Evolutionary conservation across 1,140 invertebrate genomes (phyloP), one percentile per base, ranked within the genome.

Genomic region (Saccostrea echinata): DNA sequence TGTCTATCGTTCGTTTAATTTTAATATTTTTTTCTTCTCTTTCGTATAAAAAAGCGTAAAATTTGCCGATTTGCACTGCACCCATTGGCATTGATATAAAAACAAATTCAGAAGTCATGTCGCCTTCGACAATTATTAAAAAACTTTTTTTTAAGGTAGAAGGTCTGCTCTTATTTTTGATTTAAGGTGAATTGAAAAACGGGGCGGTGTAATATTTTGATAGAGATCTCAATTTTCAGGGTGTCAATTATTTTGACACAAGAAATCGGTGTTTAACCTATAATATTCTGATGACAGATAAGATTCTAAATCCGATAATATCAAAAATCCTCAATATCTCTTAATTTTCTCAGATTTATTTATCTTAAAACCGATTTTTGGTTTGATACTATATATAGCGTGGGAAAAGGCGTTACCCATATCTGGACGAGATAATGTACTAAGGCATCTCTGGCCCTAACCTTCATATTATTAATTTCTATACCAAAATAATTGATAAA

Each of bases 171-270:
- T 76, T 1, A 33, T 30, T 76, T n/a, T 30, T 30, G 68, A 76
- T 16, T 33, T 33, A 24, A 64, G 57, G 43, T 16, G 68, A 27
- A 76, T 76, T 76, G 68, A 76, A 76, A 30, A 76, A 16, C 18
- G 27, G 68, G 68, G 68, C 27, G 68, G 68, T 76, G 68, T 76
- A 30, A 33, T 33, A 27, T 30, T 18, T 27, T 76, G 68, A 76
- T 76, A 76, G 27, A 30, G 68, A 76, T 76, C 68, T 76, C 24
- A 76, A 30, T 76, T 76, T 76, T 33, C 24, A 0, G 1, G 27
- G 68, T 76, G 68, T 76, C 68, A 76, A 76, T 76, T 33, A 76
- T 76, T 76, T 76, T 76, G 68, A 76, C 68, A 76, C 68, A 76
- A 76, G 68, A 76, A 76, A 76, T 35, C 8, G 68, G 68, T 76